Base-by-base conservation (phyloP, 64 coral and sea anemone species). In the Montipora cactus region DNA sequence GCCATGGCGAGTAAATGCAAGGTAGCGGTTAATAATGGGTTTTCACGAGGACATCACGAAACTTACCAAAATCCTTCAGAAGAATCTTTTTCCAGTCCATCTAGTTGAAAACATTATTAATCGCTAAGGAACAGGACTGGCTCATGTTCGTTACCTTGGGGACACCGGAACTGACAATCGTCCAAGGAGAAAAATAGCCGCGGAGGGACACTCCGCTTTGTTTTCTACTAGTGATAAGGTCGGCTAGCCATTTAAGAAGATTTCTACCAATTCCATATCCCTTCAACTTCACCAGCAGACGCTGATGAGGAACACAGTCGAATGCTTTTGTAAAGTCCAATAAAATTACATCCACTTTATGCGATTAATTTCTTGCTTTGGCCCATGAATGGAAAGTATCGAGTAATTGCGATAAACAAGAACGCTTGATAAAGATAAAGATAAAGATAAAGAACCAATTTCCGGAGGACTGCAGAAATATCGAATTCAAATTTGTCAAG, bases 301-400 rank as follows among this genome's bases (percentile, higher is more conserved):
- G 83, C 44, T 87, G 28, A 72, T 87, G 83, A 87, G 66, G 83
- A 48, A 87, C 59, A 50, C 64, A 70, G 49, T 87, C 83, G 83
- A 87, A 70, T 70, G 83, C 28, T 49, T 87, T 87, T 70, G 83
- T 72, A 47, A 87, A 87, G 44, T 72, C 83, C 46, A 87, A 48
- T 48, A 47, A 86, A 67, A 86, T 86, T 69, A 48, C 67, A 68
- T 71, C 83, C 14, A 87, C 48, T 45, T 72, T 87, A 70, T 50
- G 61, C 62, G 62, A 67, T 45, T 67, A 37, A 19, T 87, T 72
- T 0, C 37, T 87, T 87, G 62, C 83, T 87, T 72, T 72, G 61
- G 69, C 83, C 49, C 81, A 85, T 85, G 81, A 67, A 68, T 85
- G 58, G 7, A 85, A 57, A 57, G 53, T 57, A 57, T 57, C 53